Base-by-base conservation (phyloP, 2,797 vertebrate species). In the Hybognathus amarus region DNA sequence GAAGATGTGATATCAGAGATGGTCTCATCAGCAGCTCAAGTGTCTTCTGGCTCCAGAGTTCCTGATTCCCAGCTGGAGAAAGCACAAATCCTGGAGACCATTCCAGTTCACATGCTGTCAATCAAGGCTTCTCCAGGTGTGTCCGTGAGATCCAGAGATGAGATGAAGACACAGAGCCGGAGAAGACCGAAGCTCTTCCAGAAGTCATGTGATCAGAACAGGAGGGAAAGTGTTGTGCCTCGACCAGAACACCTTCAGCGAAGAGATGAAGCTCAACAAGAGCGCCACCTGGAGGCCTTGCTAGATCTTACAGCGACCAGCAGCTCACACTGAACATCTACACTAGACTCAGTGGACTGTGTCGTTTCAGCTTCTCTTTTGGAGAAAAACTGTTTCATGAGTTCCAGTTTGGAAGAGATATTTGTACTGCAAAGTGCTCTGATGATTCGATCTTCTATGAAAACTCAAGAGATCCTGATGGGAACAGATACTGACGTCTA, bases 51-150 rank as follows among this genome's bases (percentile, higher is more conserved):
- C 84, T 93, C 18, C 89, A 92, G 59, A 69, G 67, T 9, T 69
- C 87, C 92, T 88, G 92, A 94, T 77, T 93, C 94, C 83, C 96
- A 96, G 91, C 91, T 95, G 89, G 94, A 96, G 90, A 96, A 96
- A 90, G 95, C 95, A 0, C 95, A 94, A 84, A 92, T 95, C 86
- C 92, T 95, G 89, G 94, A 96, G 89, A 96, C 13, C 5, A 0
- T 9, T 17, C 3, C n/a, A 24, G 40, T 27, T 45, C 40, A 9
- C 40, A 94, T 94, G 92, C 90, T 81, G 91, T 90, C 64, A 85
- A 90, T 79, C 59, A 86, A 75, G 80, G n/a, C 67, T 69, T 69
- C 67, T 45, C 40, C 67, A 45, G 38, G 38, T 17, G 67, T 68
- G 38, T 42, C 11, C 0, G 30, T 67, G 36, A 67, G 64, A 67